phyloP scores from a whole-genome alignment of 2,888 invertebrate genomes.

The Drosophila buzzatii region DNA sequence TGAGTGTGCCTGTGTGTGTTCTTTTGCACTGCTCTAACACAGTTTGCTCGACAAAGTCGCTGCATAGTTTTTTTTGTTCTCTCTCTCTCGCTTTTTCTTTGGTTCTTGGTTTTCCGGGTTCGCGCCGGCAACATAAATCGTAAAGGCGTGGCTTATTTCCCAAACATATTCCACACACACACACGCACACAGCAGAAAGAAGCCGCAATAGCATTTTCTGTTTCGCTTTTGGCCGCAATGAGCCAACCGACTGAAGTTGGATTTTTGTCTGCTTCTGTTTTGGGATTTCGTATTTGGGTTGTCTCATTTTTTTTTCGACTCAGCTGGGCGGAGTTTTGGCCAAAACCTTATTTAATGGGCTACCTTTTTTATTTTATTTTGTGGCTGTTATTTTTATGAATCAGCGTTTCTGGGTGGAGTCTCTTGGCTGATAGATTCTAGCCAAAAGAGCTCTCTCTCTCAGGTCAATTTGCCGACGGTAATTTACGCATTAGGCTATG shows the following conservation, averaged over 20 bases:
- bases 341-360: conserved; percentile 57
- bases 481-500: conserved; percentile 57
- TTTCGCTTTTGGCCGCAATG: conserved; percentile 49
- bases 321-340: conserved; percentile 65
- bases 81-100: conserved; percentile 14
- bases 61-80: conserved; percentile 57
- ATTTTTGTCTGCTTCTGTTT: conserved; percentile 38
- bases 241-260: conserved; percentile 42
- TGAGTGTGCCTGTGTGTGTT: neutral
- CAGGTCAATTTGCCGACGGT: conserved; percentile 41
- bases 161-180: conserved; percentile 52
- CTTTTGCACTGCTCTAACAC: conserved; percentile 32
- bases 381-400: conserved; percentile 46
- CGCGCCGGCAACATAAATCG: conserved; percentile 74
- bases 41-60: conserved; percentile 25
- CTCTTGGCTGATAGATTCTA: conserved; percentile 20
- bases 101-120: conserved; percentile 71
- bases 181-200: conserved; percentile 40
- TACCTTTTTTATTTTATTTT: conserved; percentile 42
- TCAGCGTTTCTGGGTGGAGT: conserved; percentile 66
- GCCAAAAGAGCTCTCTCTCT: conserved; percentile 23
- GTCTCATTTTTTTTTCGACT: conserved; percentile 32
- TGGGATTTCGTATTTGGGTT: conserved; percentile 9
- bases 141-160: conserved; percentile 69
- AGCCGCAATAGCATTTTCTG: conserved; percentile 54